phyloP scores from a whole-genome alignment of 2,888 invertebrate genomes.

The Microctonus brassicae region DNA sequence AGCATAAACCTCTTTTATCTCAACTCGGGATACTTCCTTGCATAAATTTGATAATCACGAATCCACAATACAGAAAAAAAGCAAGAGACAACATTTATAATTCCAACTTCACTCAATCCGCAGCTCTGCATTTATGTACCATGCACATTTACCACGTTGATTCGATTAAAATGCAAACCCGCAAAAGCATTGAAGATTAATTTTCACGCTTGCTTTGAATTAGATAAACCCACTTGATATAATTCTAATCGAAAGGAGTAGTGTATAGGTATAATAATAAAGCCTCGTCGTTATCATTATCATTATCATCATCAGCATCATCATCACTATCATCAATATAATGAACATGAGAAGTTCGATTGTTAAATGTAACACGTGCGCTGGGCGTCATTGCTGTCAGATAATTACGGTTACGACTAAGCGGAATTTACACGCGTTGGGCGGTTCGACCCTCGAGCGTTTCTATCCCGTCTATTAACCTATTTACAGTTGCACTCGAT shows the following conservation, averaged over 20 bases:
- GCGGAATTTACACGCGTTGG: constrained; percentile 44
- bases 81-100: too few species aligned
- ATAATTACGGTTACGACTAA: constrained; percentile 43
- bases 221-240: neutral
- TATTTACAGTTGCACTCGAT: neutral
- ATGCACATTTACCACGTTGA: neutral
- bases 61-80: too few species aligned
- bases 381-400: constrained; percentile 15
- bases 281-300: neutral
- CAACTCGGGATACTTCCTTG: too few species aligned
- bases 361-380: neutral
- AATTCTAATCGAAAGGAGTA: neutral
- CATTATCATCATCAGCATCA: neutral
- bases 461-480: constrained; percentile 11
- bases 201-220: neutral
- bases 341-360: constrained; percentile 3
- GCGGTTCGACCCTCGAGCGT: constrained; percentile 27
- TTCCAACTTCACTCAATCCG: too few species aligned
- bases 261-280: neutral
- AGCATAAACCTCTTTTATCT: too few species aligned
- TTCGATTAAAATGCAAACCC: neutral
- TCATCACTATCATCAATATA: neutral
- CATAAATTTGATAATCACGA: too few species aligned
- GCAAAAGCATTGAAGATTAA: neutral
- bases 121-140: too few species aligned